These are phyloP conservation scores for Philhelius pedissequus DNA, from an alignment of 2,888 invertebrate genomes.

Conservation along the genomic window DNA sequence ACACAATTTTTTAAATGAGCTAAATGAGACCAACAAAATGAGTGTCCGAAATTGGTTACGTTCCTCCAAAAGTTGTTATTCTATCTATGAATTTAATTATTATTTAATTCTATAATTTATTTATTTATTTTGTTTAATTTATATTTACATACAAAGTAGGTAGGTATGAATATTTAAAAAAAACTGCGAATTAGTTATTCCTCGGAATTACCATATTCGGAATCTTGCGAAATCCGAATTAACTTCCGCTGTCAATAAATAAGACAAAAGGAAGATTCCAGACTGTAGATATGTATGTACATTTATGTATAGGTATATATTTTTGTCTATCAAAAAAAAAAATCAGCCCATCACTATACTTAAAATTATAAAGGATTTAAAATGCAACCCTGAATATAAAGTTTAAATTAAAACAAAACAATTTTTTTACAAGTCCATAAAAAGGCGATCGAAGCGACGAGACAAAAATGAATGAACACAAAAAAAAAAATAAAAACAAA, in stretches of 20 bases:
- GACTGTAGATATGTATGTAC: no score
- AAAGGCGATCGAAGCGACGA: slow-evolving; percentile 63
- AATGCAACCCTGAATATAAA: background rate
- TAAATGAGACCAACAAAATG: no score
- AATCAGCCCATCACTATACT: background rate
- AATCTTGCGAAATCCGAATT: background rate
- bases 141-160: no score
- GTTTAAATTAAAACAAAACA: slow-evolving; percentile 25
- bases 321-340: background rate
- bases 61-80: no score
- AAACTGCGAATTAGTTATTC: no score
- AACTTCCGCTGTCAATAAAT: background rate
- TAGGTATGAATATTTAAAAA: no score
- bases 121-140: no score
- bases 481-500: background rate
- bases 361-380: background rate
- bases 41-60: no score
- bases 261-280: background rate
- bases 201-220: background rate
- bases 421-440: slow-evolving; percentile 4
- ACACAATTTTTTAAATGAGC: no score
- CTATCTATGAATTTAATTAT: no score
- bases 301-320: background rate
- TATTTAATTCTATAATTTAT: no score
- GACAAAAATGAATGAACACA: slow-evolving; percentile 39